A percentile compares a stretch with the other conserved stretches of the same genome.
phyloP scores from a whole-genome alignment of 1,140 invertebrate genomes.

The Orchesella cincta region DNA sequence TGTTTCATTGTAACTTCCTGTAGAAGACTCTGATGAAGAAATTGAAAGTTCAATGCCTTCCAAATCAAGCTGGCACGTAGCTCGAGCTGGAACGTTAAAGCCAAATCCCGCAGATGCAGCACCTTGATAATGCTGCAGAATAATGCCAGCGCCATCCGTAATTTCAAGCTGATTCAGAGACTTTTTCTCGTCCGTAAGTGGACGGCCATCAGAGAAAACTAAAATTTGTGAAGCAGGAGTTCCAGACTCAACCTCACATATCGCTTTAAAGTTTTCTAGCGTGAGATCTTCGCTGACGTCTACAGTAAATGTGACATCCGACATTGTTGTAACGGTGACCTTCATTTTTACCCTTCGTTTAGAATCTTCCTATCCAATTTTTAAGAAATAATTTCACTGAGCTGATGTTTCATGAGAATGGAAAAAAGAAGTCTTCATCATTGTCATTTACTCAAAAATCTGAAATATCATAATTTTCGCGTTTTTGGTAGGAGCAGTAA shows the following conservation, averaged over 20 bases:
- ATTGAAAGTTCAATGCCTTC: slow-evolving; percentile 79
- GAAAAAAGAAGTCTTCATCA: no score
- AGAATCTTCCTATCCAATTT: no score
- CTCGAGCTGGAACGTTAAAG: neutral
- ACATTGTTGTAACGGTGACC: slow-evolving; percentile 83
- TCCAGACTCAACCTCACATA: slow-evolving; percentile 87
- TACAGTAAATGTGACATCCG: slow-evolving; percentile 82
- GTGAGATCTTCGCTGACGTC: slow-evolving; percentile 92
- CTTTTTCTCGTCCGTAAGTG: slow-evolving; percentile 79
- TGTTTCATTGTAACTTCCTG: slow-evolving; percentile 19
- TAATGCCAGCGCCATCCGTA: slow-evolving; percentile 82
- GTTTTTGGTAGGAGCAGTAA: no score
- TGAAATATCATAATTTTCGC: no score
- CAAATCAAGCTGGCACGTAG: slow-evolving; percentile 73
- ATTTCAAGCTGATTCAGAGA: slow-evolving; percentile 78
- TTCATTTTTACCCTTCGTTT: slow-evolving; percentile 74
- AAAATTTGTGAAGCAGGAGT: slow-evolving; percentile 78
- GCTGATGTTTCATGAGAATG: no score
- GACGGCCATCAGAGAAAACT: slow-evolving; percentile 81
- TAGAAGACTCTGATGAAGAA: neutral
- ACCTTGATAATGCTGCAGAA: slow-evolving; percentile 69
- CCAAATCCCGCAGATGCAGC: neutral
- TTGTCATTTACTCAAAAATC: no score
- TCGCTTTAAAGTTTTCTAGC: slow-evolving; percentile 91
- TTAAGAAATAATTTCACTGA: no score